Evolutionary conservation across 2,888 invertebrate genomes (phyloP), one percentile per base, ranked within the genome.

Genomic region (Scaptodrosophila latifasciaeformis): DNA sequence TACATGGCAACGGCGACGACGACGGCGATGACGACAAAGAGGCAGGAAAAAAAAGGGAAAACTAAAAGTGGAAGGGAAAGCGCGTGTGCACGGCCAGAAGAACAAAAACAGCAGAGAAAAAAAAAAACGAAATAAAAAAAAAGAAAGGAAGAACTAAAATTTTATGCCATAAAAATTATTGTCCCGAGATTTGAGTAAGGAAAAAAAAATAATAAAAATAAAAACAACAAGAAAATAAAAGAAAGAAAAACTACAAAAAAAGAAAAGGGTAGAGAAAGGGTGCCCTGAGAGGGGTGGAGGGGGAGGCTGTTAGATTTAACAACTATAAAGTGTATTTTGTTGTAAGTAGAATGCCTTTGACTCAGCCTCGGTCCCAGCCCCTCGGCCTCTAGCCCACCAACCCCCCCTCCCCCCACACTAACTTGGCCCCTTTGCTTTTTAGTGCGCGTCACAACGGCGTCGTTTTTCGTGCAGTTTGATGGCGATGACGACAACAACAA

Each of bases 131-230:
- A 65, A 19, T 29, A 61, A 42, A 45, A 54, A 70, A 59, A 67
- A 65, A 70, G 70, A 74, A 70, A 62, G 54, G 59, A 37, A 51
- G 62, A 77, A 59, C 65, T 77, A 67, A 62, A 72, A 72, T 74
- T 67, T 67, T 62, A 78, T 67, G 79, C 69, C 62, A 76, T 65
- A 62, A 68, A 78, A 74, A 78, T 74, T 71, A 79, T 78, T 78
- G 74, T 78, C 79, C 62, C 69, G 64, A 74, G 74, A 75, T 68
- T 74, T 74, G 65, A 59, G 69, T 53, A 37, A 4, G 19, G 47
- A 40, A 15, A 9, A 9, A 6, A 44, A 19, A 34, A 40, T 31
- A 31, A 15, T 2, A 27, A 1, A 9, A 31, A 31, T 10, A 19
- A 31, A 46, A 31, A 9, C 30, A 30, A 35, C 19, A 34, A 44